These are phyloP conservation scores for Limnothrissa miodon DNA, from an alignment of 2,113 vertebrate genomes.

Conservation along the genomic window DNA sequence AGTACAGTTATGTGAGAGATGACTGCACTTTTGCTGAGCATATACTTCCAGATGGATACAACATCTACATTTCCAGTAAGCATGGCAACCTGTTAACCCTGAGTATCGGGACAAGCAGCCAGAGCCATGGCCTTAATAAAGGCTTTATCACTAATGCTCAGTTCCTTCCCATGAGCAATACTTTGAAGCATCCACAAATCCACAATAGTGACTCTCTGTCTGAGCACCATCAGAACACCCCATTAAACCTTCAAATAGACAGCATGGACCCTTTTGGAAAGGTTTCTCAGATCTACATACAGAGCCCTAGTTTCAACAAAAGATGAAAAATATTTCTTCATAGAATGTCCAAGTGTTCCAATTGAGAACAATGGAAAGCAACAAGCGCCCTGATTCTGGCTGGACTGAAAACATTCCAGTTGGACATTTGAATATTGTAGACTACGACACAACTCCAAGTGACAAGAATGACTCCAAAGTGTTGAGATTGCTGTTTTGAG, in stretches of 20 bases:
- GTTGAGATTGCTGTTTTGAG: neutral
- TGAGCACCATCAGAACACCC: conserved; percentile 29
- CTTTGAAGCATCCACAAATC: conserved; percentile 53
- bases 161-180: conserved; percentile 85
- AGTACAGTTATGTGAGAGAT: conserved; percentile 78
- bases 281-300: conserved; percentile 73
- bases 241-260: conserved; percentile 60
- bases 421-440: neutral
- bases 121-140: conserved; percentile 69
- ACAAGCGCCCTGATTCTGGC: neutral
- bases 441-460: conserved; percentile 11
- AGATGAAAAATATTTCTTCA: conserved; percentile 62
- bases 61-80: conserved; percentile 78
- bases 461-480: conserved; percentile 5
- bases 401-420: neutral
- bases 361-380: conserved; percentile 23
- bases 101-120: conserved; percentile 72
- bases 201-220: conserved; percentile 26
- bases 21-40: conserved; percentile 89
- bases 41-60: conserved; percentile 83
- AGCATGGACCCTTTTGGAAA: conserved; percentile 83
- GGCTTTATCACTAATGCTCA: conserved; percentile 75
- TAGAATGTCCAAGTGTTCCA: neutral
- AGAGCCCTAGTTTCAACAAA: conserved; percentile 87
- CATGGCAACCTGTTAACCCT: conserved; percentile 76